Conservation (phyloP, 2,888 invertebrate genomes). For the Dicycla oo region DNA sequence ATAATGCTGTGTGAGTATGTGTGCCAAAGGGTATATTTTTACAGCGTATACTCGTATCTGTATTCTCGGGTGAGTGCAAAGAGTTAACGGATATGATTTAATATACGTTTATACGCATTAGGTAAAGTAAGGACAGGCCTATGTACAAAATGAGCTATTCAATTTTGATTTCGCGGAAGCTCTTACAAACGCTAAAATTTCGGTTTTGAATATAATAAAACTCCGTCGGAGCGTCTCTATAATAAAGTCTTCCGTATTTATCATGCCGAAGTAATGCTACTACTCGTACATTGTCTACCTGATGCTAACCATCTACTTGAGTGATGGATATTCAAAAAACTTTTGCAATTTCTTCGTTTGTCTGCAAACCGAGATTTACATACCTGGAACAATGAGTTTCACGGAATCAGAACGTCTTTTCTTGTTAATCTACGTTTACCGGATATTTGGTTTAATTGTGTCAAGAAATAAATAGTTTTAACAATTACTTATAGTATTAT, state of each 20-base stretch:
- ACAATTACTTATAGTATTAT: no score
- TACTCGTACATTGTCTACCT: slow-evolving; percentile 53
- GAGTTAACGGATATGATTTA: slow-evolving; percentile 45
- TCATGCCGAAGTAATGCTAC: slow-evolving; percentile 48
- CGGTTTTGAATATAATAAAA: slow-evolving; percentile 51
- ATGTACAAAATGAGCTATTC: slow-evolving; percentile 39
- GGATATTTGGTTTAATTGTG: background rate
- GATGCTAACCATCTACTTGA: slow-evolving; percentile 47
- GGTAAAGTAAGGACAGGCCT: slow-evolving; percentile 26
- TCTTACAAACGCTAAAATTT: slow-evolving; percentile 44
- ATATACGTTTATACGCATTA: slow-evolving; percentile 48
- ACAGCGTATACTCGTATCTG: slow-evolving; percentile 37
- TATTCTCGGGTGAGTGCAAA: slow-evolving; percentile 34
- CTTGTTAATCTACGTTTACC: slow-evolving; percentile 5
- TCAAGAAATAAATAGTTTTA: background rate
- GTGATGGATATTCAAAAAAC: slow-evolving; percentile 59
- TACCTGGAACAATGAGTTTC: slow-evolving; percentile 37
- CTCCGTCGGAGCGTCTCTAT: slow-evolving; percentile 34
- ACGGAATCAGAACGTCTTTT: slow-evolving; percentile 4
- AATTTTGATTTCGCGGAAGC: slow-evolving; percentile 43
- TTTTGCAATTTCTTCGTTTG: slow-evolving; percentile 57
- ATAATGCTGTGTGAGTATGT: slow-evolving; percentile 39
- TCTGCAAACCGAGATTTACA: slow-evolving; percentile 42
- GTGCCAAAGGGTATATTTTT: slow-evolving; percentile 43
- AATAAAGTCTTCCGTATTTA: slow-evolving; percentile 55